Evolutionary conservation across 2,797 vertebrate genomes (phyloP).

Genomic region (Pyrocephalus nanus): DNA sequence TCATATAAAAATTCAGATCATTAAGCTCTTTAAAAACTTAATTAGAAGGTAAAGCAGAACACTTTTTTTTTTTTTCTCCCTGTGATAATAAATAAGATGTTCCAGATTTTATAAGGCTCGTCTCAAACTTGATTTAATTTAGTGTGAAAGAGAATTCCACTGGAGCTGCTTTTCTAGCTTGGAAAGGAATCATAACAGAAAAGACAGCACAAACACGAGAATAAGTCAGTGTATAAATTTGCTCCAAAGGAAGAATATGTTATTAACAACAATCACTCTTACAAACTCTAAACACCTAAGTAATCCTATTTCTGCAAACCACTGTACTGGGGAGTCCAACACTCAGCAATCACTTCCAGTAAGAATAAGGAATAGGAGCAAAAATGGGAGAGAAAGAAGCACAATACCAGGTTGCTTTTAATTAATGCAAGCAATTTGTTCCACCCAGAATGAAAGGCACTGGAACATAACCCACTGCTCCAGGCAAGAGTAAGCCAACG

Average conservation of each 20-base stretch:
- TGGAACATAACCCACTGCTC: background rate
- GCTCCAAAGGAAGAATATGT: background rate
- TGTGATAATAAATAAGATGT: background rate
- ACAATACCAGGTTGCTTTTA: background rate
- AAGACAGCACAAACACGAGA: background rate
- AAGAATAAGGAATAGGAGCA: background rate
- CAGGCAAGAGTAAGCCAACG: background rate
- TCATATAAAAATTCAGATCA: background rate
- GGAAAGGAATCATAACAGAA: background rate
- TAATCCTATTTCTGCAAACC: background rate
- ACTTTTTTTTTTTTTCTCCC: background rate
- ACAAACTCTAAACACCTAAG: background rate
- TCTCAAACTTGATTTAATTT: background rate
- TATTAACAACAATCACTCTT: background rate
- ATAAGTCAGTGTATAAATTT: background rate
- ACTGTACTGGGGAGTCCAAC: background rate
- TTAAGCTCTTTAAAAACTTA: background rate
- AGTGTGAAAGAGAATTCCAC: background rate
- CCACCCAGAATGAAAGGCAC: background rate
- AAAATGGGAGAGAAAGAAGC: background rate
- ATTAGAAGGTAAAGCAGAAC: background rate
- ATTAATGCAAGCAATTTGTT: background rate
- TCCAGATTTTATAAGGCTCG: background rate
- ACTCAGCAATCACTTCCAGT: background rate
- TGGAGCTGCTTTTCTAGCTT: background rate